phyloP scores from a whole-genome alignment of 2,888 invertebrate species.

The Drosophila subsilvestris region DNA sequence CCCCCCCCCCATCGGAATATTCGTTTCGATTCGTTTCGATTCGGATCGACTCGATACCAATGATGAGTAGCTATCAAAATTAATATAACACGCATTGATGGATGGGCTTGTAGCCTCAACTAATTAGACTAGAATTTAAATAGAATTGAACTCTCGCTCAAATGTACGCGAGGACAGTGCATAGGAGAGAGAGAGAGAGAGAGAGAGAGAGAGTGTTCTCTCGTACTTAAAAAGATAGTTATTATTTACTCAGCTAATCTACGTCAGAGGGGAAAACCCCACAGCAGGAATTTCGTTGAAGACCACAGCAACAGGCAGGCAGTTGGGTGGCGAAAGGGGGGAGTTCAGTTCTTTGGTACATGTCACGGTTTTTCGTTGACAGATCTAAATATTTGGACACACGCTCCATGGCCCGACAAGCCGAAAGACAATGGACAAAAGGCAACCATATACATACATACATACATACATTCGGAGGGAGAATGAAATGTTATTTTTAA shows the following conservation, averaged over 20 bases:
- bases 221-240: background rate
- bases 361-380: background rate
- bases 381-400: conserved; percentile 38
- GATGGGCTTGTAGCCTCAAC: conserved; percentile 47
- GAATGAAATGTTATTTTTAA: conserved; percentile 35
- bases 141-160: background rate
- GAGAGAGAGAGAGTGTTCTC: background rate
- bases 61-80: conserved; percentile 3
- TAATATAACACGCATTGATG: conserved; percentile 46
- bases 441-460: background rate
- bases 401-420: conserved; percentile 19
- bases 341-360: background rate
- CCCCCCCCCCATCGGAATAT: background rate
- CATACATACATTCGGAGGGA: background rate
- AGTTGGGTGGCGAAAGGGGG: too few species aligned
- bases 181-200: background rate
- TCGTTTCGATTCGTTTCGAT: conserved; percentile 1
- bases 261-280: conserved; percentile 46
- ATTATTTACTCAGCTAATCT: conserved; percentile 5
- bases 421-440: conserved; percentile 23
- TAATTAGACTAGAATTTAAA: conserved; percentile 37
- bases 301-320: background rate
- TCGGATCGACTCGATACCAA: conserved; percentile 9
- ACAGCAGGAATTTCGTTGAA: background rate
- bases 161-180: background rate